A percentile compares a stretch with the other conserved stretches of the same genome.
Evolutionary conservation across 2,797 vertebrate species (phyloP).

Genomic region (Pristis pectinata): DNA sequence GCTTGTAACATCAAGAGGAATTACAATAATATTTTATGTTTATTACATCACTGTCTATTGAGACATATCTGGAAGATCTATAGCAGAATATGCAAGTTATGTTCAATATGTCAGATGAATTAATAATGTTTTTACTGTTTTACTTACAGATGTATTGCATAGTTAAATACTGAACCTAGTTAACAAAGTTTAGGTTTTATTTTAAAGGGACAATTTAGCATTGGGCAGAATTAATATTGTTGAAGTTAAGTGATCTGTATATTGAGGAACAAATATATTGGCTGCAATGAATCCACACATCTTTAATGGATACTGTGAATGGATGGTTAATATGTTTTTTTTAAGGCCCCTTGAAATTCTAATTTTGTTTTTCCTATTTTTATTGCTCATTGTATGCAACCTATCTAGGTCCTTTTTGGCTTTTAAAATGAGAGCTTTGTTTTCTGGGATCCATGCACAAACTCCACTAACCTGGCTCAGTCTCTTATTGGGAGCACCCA

Average conservation of each 20-base stretch:
- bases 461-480: not conserved
- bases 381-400: not conserved
- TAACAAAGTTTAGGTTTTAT: not conserved
- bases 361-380: not conserved
- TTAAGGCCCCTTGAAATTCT: not conserved
- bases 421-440: not conserved
- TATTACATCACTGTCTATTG: not conserved
- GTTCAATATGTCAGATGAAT: not conserved
- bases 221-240: not conserved
- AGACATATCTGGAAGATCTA: not conserved
- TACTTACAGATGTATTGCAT: not conserved
- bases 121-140: not conserved
- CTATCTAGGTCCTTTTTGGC: not conserved
- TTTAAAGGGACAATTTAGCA: not conserved
- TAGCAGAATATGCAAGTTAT: not conserved
- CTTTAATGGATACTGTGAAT: not conserved
- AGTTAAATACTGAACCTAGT: not conserved
- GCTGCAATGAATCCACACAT: not conserved
- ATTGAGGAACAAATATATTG: not conserved
- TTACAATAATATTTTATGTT: not conserved
- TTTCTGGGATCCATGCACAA: not conserved
- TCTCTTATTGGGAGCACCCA: not conserved
- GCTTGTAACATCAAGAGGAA: not conserved
- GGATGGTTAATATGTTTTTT: not conserved
- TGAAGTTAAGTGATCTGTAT: not conserved